A percentile compares a stretch with the other conserved stretches of the same genome.
Evolutionary conservation across 2,113 vertebrate genomes (phyloP).

Genomic region (Oenanthe oenanthe): DNA sequence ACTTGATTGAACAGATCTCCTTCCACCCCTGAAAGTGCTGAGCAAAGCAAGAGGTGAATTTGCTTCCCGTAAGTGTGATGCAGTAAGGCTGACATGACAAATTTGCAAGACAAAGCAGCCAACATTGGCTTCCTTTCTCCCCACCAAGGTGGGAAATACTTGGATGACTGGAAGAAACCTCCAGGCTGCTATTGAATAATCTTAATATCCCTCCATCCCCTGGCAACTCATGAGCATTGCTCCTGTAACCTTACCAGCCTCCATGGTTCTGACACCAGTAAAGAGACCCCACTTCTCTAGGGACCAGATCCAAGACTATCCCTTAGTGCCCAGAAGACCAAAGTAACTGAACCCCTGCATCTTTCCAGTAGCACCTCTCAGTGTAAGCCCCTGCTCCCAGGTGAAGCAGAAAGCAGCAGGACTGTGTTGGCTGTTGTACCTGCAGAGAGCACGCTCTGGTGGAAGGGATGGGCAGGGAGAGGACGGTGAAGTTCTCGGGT

Average conservation of each 20-base stretch:
- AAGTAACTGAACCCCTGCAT: background rate
- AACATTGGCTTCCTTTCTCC: background rate
- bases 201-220: background rate
- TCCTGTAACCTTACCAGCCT: background rate
- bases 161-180: background rate
- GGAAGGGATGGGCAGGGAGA: constrained; percentile 84
- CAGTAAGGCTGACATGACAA: background rate
- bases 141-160: background rate
- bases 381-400: background rate
- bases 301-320: background rate
- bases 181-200: background rate
- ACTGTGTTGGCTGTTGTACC: constrained; percentile 46
- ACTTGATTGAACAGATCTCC: background rate
- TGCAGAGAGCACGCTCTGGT: constrained; percentile 78
- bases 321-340: background rate
- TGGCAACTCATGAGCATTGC: accelerated
- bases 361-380: accelerated
- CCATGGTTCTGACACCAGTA: background rate
- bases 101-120: background rate
- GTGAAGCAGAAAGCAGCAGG: background rate
- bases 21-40: background rate
- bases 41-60: background rate
- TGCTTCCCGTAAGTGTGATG: background rate
- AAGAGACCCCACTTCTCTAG: background rate
- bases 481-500: constrained; percentile 80